A percentile compares a stretch with the other conserved stretches of the same genome.
These are phyloP conservation scores for Megastigmus dorsalis DNA, from an alignment of 2,888 invertebrate species.

Conservation along the genomic window DNA sequence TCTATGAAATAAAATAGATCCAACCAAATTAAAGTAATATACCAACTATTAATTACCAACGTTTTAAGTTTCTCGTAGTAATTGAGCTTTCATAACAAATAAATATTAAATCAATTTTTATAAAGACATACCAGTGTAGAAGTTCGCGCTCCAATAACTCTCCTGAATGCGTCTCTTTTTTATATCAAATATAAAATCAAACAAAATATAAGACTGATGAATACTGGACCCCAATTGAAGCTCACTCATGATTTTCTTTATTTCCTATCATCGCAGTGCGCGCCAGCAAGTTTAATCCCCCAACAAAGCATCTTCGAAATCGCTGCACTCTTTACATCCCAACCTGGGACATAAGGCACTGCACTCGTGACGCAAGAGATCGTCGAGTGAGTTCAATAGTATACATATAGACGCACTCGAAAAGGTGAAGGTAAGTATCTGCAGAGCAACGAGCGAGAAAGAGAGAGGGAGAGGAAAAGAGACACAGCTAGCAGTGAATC, in stretches of 20 bases:
- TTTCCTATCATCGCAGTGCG: background rate
- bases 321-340: background rate
- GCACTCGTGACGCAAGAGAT: constrained; percentile 35
- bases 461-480: constrained; percentile 7
- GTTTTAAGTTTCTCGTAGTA: background rate
- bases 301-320: constrained; percentile 28
- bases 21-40: no score
- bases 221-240: background rate
- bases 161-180: background rate
- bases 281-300: constrained; percentile 35
- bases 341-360: background rate
- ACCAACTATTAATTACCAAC: background rate
- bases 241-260: constrained; percentile 21
- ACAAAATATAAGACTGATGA: background rate
- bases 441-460: no score
- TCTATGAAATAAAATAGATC: no score
- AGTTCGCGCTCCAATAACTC: constrained; percentile 8
- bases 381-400: constrained; percentile 26
- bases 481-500: constrained; percentile 33
- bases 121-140: no score
- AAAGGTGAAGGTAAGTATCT: no score
- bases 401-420: background rate
- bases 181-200: constrained; percentile 1
- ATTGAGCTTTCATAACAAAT: no score
- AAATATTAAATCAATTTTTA: no score